These are phyloP conservation scores for Prinia subflava DNA, from an alignment of 2,113 vertebrate genomes.

Conservation along the genomic window DNA sequence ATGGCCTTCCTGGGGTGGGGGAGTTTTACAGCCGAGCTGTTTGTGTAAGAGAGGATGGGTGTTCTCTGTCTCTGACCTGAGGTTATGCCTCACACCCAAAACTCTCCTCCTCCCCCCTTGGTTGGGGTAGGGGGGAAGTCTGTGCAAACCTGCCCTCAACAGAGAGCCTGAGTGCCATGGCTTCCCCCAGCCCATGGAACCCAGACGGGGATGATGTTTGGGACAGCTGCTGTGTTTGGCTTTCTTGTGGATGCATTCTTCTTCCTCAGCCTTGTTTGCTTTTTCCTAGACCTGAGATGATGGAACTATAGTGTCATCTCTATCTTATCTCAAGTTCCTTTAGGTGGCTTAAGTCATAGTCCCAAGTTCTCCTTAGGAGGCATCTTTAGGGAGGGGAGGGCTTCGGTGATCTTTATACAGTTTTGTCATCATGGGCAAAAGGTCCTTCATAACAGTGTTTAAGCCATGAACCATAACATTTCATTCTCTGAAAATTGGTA, in stretches of 20 bases:
- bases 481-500: neutral
- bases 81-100: neutral
- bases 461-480: neutral
- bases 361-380: neutral
- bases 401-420: neutral
- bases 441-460: neutral
- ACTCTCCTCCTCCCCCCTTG: neutral
- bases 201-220: neutral
- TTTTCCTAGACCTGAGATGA: neutral
- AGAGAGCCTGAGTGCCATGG: neutral
- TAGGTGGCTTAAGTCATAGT: neutral
- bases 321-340: neutral
- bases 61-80: neutral
- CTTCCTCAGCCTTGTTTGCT: neutral
- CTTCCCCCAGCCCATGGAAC: neutral
- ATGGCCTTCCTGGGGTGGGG: fast-evolving
- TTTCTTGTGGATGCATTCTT: neutral
- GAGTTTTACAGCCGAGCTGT: neutral
- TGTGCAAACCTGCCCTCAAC: neutral
- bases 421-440: neutral
- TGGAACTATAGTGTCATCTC: neutral
- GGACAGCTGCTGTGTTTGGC: neutral
- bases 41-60: neutral
- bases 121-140: neutral
- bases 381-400: neutral